Base-by-base conservation (phyloP, 1,140 invertebrate species). In the Chironomus tepperi region DNA sequence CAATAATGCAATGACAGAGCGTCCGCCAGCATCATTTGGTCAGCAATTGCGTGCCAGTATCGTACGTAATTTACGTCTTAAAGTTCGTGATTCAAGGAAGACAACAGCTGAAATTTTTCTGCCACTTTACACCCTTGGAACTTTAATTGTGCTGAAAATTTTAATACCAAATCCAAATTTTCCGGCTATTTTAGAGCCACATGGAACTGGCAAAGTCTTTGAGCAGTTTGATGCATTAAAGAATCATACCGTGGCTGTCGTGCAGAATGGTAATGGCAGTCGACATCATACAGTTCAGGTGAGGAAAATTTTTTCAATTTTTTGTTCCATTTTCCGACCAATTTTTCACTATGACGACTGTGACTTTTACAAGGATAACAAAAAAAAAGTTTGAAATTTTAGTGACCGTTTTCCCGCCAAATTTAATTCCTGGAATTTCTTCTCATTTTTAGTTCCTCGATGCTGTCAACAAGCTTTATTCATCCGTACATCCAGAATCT, bases 151-250 rank as follows among this genome's bases (percentile, higher is more conserved):
- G 74, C 84, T 91, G 42, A 91, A 91, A 80, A 84, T 89, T 77
- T 81, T 89, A 75, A 87, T 90, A 78, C 90, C 89, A 19, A 90
- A 90, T 81, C 89, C 89, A 73, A 89, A 90, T 82, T 91, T 90
- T 81, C 89, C 89, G 1, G 86, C 86, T 77, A 88, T 91, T 76
- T 83, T 82, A 57, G 87, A 85, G 43, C 87, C 87, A 21, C 84
- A 85, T 73, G 86, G 85, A 43, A 84, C 88, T 74, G 83, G 85
- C 7, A 82, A 86, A 75, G 81, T 90, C 76, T 88, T 89, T 75
- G 85, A 88, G 75, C 84, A 87, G 79, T 88, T 88, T 77, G 84
- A 86, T 78, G 83, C 85, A 65, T 84, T 86, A 72, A 86, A 85
- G 77, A 88, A 88, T 77, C 86, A 86, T 76, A 88, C 87, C 1